Base-by-base conservation (phyloP, 2,888 invertebrate species). In the Pheosia gnoma region DNA sequence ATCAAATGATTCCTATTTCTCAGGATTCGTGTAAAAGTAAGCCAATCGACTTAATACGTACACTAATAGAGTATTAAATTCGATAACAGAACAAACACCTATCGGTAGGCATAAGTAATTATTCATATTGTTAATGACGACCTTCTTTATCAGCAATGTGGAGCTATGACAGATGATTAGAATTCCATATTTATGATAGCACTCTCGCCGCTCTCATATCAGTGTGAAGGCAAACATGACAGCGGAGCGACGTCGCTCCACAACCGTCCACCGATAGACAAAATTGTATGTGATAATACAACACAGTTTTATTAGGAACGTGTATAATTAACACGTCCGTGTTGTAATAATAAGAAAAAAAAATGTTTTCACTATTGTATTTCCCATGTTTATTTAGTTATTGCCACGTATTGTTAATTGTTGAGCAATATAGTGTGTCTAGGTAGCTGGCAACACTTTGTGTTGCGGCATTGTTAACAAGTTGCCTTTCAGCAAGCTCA, bases 211-310 rank as follows among this genome's bases (percentile, higher is more conserved):
- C 69, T 74, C 70, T 72, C 70, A 56, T 59, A 59, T 59, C 66
- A 57, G 61, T 55, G 53, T 59, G 62, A 10, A 11, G 55, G 55
- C 58, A 67, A 76, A 72, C 66, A 71, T 66, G 59, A 57, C 67
- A n/a, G 55, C 13, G 54, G 13, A 39, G 7, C 38, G 39, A 39
- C 59, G 54, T 58, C 62, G 53, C 59, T 13, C 41, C 36, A 55
- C 7, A 45, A 61, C 55, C 47, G 5, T 10, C 8, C 6, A 4
- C 38, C 39, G 55, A 55, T 39, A 55, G n/a, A 55, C n/a, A 55
- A 55, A 51, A 39, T 51, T 45, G 58, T 39, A 45, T 59, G 54
- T 54, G 59, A 62, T 55, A 58, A 56, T 59, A 53, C 55, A 63
- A 60, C 56, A 59, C 57, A 49, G 36, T 52, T 13, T 37, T 49